Conservation (phyloP, 2,113 vertebrate species). For the Mastomys coucha region DNA sequence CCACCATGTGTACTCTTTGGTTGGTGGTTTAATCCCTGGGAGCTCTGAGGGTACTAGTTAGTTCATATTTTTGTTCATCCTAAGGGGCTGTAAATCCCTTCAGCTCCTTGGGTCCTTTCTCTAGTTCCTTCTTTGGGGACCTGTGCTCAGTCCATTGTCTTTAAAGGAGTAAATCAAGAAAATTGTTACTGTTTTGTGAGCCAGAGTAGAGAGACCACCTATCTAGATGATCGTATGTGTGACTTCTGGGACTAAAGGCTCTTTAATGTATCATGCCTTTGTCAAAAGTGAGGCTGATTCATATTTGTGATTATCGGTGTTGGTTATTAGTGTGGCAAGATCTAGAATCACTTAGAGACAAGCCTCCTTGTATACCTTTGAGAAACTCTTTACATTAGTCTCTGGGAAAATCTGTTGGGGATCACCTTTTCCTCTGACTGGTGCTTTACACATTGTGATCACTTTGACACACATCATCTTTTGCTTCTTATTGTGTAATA, state of each 20-base stretch:
- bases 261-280: neutral
- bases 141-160: neutral
- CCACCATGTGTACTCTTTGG: too few species aligned
- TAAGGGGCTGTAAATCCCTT: too few species aligned
- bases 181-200: neutral
- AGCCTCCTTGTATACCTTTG: too few species aligned
- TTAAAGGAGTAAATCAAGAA: too few species aligned
- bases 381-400: neutral
- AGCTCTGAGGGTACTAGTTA: too few species aligned
- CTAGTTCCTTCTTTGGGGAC: too few species aligned
- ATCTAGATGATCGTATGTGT: neutral
- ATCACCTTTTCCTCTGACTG: slow-evolving; percentile 25
- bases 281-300: neutral
- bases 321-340: too few species aligned
- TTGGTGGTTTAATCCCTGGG: too few species aligned
- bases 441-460: slow-evolving; percentile 15
- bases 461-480: slow-evolving; percentile 23
- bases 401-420: too few species aligned
- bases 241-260: neutral
- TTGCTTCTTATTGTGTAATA: slow-evolving; percentile 46
- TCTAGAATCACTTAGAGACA: neutral
- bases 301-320: neutral
- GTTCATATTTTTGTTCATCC: too few species aligned
- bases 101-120: too few species aligned
- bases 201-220: too few species aligned